Conservation (phyloP, 2,113 vertebrate genomes). For the Asarcornis scutulata region DNA sequence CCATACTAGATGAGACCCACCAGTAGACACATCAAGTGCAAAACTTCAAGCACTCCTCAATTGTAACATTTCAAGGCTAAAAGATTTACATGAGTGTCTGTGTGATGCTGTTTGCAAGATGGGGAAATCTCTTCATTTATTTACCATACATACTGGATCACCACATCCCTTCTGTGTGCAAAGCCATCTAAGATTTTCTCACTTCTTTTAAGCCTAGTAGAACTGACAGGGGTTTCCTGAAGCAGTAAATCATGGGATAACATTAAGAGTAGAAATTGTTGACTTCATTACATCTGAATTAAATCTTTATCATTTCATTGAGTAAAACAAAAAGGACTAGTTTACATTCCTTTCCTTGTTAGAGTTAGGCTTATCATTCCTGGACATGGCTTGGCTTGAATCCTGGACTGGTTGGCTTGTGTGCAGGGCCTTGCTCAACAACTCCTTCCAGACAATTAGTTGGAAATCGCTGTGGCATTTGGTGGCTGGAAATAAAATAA, state of each 20-base stretch:
- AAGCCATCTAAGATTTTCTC: background rate
- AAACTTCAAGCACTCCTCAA: background rate
- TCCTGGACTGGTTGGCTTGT: background rate
- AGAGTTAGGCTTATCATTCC: background rate
- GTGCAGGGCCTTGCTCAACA: background rate
- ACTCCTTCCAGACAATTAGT: background rate
- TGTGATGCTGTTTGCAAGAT: background rate
- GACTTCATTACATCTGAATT: background rate
- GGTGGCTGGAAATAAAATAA: background rate
- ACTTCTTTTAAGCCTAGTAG: background rate
- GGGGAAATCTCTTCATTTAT: background rate
- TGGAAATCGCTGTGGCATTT: background rate
- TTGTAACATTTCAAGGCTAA: background rate
- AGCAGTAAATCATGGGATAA: background rate
- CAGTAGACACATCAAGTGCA: background rate
- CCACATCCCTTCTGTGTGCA: background rate
- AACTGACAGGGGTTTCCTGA: background rate
- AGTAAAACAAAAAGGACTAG: background rate
- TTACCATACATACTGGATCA: background rate
- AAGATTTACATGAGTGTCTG: background rate
- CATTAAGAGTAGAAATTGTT: background rate
- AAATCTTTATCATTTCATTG: background rate
- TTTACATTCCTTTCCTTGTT: background rate
- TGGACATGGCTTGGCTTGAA: background rate
- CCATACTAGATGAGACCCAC: accelerated